These are phyloP conservation scores for Phalloptychus januarius DNA, from an alignment of 2,797 vertebrate species.

Conservation along the genomic window DNA sequence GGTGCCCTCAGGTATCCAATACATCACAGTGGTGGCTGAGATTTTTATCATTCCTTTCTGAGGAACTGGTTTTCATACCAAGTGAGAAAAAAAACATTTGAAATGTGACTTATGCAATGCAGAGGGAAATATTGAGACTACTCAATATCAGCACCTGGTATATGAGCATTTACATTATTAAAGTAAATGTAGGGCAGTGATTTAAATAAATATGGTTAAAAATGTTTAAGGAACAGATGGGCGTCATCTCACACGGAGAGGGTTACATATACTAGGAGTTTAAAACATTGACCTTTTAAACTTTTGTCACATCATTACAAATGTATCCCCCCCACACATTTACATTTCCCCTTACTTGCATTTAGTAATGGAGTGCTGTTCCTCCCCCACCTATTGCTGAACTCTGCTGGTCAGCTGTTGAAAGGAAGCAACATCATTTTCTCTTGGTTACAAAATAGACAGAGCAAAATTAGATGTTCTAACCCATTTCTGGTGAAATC, in stretches of 20 bases:
- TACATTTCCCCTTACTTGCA: not conserved
- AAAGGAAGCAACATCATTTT: not conserved
- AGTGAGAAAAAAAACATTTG: constrained; percentile 60
- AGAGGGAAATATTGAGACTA: constrained; percentile 37
- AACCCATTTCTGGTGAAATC: not conserved
- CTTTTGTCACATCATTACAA: not conserved
- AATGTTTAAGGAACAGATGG: too few species aligned
- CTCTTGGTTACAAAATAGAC: not conserved
- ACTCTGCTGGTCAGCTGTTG: not conserved
- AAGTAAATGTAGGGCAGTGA: too few species aligned
- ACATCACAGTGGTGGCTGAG: constrained; percentile 59
- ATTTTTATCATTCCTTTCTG: constrained; percentile 68
- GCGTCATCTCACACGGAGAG: too few species aligned
- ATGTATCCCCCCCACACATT: not conserved
- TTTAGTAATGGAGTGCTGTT: not conserved
- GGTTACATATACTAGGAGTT: not conserved
- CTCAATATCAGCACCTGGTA: constrained; percentile 62
- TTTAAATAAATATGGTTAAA: too few species aligned
- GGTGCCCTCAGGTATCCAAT: constrained; percentile 59
- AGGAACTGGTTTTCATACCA: constrained; percentile 60
- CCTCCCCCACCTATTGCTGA: not conserved
- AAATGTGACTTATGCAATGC: constrained; percentile 55
- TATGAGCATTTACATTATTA: too few species aligned
- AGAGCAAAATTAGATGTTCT: not conserved
- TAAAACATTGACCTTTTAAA: not conserved